Conservation (phyloP, 37 sponge, comb jelly and placozoan genomes). For the Mnemiopsis leidyi region DNA sequence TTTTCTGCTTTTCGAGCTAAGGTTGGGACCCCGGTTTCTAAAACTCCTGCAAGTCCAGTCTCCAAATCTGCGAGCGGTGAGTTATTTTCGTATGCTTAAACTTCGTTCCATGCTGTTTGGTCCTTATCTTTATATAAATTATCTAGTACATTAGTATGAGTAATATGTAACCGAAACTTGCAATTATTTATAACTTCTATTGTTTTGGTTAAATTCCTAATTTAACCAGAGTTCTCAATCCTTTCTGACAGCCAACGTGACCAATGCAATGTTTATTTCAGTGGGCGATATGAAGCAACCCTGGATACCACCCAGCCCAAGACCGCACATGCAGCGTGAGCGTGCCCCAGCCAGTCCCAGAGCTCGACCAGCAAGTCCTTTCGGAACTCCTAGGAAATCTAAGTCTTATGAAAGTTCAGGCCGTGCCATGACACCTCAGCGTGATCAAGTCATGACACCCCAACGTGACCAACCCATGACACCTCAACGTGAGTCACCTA, state of each 20-base stretch:
- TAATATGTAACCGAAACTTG: too few species aligned
- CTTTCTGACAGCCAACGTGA: too few species aligned
- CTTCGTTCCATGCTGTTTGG: too few species aligned
- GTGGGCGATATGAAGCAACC: conserved; percentile 3
- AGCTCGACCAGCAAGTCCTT: background rate
- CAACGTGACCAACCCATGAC: background rate
- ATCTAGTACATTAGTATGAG: too few species aligned
- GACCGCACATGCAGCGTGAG: conserved; percentile 6
- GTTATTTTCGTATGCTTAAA: too few species aligned
- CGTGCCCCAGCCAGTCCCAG: background rate
- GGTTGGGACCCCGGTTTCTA: background rate
- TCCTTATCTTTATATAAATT: too few species aligned
- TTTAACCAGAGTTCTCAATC: too few species aligned
- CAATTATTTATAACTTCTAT: too few species aligned
- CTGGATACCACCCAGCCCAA: conserved; percentile 24
- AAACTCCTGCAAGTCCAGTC: conserved; percentile 3
- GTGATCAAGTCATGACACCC: background rate
- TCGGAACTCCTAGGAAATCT: background rate
- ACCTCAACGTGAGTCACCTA: background rate
- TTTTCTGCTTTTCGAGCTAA: background rate
- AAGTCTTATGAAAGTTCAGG: background rate
- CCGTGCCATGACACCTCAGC: background rate
- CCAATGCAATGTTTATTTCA: too few species aligned
- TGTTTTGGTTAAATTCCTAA: too few species aligned
- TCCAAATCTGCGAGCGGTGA: conserved; percentile 46